Percentiles rank a stretch among this genome's conserved stretches.
Evolutionary conservation across 2,113 vertebrate genomes (phyloP).

Genomic region (Pterocles gutturalis): DNA sequence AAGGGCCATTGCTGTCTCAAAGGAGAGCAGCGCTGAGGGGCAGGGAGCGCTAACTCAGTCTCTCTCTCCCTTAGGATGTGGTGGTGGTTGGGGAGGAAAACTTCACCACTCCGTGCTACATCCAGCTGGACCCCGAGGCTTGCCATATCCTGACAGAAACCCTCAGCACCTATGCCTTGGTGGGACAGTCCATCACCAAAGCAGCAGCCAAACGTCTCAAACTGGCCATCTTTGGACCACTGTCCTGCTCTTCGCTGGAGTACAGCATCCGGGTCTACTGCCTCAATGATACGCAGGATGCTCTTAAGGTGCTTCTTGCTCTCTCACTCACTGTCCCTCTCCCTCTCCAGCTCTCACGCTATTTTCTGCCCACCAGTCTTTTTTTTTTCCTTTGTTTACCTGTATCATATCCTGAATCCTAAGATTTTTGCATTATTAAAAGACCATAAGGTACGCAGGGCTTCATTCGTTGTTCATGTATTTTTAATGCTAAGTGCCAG

Average conservation of each 20-base stretch:
- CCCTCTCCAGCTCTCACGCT: not conserved
- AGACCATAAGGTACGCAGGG: constrained; percentile 56
- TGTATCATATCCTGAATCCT: constrained; percentile 65
- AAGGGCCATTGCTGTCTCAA: not conserved
- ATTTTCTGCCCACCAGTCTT: not conserved
- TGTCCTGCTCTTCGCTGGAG: constrained; percentile 89
- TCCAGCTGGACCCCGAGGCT: constrained; percentile 91
- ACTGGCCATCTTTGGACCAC: constrained; percentile 90
- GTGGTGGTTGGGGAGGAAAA: constrained; percentile 93
- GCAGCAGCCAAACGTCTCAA: constrained; percentile 91
- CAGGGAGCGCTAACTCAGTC: not conserved
- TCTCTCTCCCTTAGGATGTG: constrained; percentile 82
- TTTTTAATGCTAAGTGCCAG: constrained; percentile 77
- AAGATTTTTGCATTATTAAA: constrained; percentile 75
- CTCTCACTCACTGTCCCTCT: not conserved
- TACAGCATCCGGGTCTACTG: constrained; percentile 94
- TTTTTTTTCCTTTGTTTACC: constrained; percentile 66
- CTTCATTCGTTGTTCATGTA: constrained; percentile 75
- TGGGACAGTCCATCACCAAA: constrained; percentile 89
- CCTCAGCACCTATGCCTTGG: constrained; percentile 90
- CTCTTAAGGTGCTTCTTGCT: constrained; percentile 86
- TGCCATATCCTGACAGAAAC: constrained; percentile 93
- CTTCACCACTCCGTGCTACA: constrained; percentile 94
- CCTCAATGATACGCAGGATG: constrained; percentile 92
- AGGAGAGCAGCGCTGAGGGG: not conserved